Evolutionary conservation across 2,113 vertebrate species (phyloP).

Genomic region (Stercorarius parasiticus): DNA sequence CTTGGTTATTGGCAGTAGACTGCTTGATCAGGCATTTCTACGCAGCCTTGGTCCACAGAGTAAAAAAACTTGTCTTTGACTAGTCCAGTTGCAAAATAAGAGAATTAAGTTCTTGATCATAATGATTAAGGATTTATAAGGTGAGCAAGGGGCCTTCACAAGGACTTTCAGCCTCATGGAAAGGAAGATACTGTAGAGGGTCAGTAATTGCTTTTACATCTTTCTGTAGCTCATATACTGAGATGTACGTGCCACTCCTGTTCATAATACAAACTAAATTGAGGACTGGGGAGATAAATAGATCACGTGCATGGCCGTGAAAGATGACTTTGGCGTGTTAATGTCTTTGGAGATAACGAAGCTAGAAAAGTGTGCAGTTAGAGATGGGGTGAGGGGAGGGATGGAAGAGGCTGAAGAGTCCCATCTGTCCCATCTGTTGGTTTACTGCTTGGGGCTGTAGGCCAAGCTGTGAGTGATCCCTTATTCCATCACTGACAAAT

Average conservation of each 20-base stretch:
- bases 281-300: background rate
- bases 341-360: background rate
- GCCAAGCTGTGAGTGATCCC: background rate
- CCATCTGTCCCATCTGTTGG: background rate
- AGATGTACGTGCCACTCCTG: background rate
- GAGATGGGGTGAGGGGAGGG: background rate
- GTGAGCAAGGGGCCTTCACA: background rate
- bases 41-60: background rate
- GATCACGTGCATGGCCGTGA: background rate
- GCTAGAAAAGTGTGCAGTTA: background rate
- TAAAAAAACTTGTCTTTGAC: background rate
- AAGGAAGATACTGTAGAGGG: background rate
- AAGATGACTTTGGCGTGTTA: background rate
- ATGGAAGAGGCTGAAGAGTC: background rate
- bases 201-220: background rate
- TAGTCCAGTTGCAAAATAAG: background rate
- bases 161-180: background rate
- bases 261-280: background rate
- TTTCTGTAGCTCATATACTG: background rate
- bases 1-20: conserved; percentile 13
- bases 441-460: background rate
- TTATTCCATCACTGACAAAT: background rate
- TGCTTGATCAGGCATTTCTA: conserved; percentile 34
- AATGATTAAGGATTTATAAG: background rate
- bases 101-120: background rate